Evolutionary conservation across 2,888 invertebrate genomes (phyloP).

Genomic region (Watsonalla cultraria): DNA sequence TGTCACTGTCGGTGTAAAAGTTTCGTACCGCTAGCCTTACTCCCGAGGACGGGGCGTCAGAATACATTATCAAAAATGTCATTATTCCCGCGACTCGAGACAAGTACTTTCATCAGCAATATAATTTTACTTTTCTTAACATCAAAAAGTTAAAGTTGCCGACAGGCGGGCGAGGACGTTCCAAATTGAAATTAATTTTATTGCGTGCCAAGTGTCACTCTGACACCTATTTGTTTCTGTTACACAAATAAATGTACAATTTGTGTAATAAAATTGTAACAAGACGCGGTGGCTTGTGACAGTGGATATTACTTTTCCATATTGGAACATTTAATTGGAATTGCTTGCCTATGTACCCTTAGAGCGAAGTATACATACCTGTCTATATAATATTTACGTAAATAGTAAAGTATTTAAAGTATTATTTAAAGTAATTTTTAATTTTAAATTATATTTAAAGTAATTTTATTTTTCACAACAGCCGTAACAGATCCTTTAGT

Average conservation of each 20-base stretch:
- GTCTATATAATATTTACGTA: too few species aligned
- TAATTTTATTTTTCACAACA: too few species aligned
- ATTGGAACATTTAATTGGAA: background rate
- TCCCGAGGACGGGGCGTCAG: constrained; percentile 29
- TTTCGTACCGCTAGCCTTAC: constrained; percentile 13
- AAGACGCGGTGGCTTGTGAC: background rate
- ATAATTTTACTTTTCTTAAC: constrained; percentile 7
- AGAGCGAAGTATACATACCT: background rate
- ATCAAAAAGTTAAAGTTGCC: background rate
- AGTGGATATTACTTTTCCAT: background rate
- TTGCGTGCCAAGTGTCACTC: background rate
- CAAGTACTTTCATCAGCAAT: constrained; percentile 17
- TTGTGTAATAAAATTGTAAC: background rate
- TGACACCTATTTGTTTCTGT: background rate
- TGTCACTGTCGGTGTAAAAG: constrained; percentile 11
- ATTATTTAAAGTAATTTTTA: too few species aligned
- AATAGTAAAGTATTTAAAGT: too few species aligned
- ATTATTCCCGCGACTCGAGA: constrained; percentile 17
- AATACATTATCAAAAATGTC: constrained; percentile 40
- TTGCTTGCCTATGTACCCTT: background rate
- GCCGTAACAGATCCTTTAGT: too few species aligned
- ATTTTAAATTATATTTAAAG: too few species aligned
- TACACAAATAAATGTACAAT: background rate
- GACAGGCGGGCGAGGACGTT: background rate
- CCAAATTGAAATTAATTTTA: background rate